These are phyloP conservation scores for Henricia sp. DNA, from an alignment of 53 echinoderm and acorn worm genomes.

Conservation along the genomic window DNA sequence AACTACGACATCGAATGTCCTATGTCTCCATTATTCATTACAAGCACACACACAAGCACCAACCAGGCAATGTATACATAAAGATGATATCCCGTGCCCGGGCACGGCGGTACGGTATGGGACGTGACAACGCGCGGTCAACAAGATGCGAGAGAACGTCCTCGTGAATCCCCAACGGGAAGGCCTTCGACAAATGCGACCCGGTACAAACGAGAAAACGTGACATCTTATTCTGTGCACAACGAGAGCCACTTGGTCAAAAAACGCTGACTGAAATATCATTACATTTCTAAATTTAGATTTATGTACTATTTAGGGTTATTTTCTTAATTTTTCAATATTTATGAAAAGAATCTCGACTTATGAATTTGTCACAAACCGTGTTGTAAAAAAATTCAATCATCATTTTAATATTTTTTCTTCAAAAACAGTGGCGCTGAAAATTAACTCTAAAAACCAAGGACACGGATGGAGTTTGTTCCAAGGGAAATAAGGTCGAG, in stretches of 20 bases:
- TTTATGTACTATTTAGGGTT: too few species aligned
- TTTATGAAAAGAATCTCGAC: too few species aligned
- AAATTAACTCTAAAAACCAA: neutral
- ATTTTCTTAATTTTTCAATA: too few species aligned
- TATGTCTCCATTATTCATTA: slow-evolving; percentile 30
- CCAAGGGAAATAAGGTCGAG: slow-evolving; percentile 32
- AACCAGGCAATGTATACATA: neutral
- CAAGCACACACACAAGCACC: neutral
- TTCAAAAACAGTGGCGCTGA: too few species aligned
- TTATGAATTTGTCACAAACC: too few species aligned
- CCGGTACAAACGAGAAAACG: neutral
- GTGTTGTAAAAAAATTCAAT: too few species aligned
- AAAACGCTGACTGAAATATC: neutral
- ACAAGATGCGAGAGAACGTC: too few species aligned
- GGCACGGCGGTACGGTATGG: too few species aligned
- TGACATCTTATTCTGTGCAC: neutral
- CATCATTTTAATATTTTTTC: too few species aligned
- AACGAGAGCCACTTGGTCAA: neutral
- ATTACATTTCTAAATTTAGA: neutral
- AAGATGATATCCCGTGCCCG: slow-evolving; percentile 17
- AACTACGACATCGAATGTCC: too few species aligned
- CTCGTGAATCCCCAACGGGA: neutral
- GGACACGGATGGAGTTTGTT: neutral
- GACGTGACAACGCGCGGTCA: too few species aligned
- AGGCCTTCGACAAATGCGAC: neutral